Conservation (phyloP, 2,888 invertebrate species). For the Caenorhabditis becei region DNA sequence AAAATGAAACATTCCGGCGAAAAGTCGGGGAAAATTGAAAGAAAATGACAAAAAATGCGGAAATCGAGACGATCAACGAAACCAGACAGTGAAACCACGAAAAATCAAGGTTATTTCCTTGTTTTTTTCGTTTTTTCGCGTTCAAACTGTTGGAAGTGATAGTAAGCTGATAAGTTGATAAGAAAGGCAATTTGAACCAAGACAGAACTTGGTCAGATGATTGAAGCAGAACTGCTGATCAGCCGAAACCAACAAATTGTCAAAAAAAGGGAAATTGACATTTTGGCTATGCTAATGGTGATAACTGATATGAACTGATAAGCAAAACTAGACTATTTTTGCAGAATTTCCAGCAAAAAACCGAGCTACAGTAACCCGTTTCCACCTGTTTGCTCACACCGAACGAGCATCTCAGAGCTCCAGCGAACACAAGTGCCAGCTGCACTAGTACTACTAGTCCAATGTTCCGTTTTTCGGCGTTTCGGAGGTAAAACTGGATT, state of each 20-base stretch:
- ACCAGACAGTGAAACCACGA: background rate
- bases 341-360: no score
- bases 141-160: background rate
- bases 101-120: slow-evolving; percentile 25
- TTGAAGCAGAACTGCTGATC: background rate
- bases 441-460: no score
- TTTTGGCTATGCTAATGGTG: background rate
- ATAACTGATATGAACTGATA: no score
- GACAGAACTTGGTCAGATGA: no score
- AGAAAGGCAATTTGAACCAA: background rate
- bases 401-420: slow-evolving; percentile 11
- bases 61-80: background rate
- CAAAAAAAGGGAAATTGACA: slow-evolving; percentile 21
- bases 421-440: no score
- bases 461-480: no score
- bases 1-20: background rate
- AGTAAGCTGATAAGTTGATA: no score
- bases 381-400: slow-evolving; percentile 23
- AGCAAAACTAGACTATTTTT: background rate
- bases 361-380: no score
- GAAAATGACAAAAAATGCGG: background rate
- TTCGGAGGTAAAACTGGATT: no score
- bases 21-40: background rate
- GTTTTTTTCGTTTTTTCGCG: no score
- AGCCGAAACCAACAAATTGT: background rate